Conservation (phyloP, 2,888 invertebrate genomes). For the Rambutsinella grinnellia region DNA sequence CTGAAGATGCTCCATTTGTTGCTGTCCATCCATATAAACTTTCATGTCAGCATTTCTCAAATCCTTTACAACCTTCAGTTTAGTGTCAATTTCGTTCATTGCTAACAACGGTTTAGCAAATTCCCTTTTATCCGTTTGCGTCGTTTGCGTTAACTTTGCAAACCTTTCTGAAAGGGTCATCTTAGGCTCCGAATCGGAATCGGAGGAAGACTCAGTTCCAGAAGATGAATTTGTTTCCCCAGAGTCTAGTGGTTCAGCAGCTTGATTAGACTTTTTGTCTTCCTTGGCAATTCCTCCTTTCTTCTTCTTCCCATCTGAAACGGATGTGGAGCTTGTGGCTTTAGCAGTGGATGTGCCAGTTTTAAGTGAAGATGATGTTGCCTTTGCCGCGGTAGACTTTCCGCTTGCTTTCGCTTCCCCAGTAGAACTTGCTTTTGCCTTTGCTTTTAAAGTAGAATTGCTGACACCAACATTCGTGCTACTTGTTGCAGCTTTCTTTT, state of each 20-base stretch:
- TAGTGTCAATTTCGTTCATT: constrained; percentile 64
- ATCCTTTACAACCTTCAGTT: constrained; percentile 64
- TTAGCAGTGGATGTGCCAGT: not conserved
- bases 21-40: constrained; percentile 54
- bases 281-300: not conserved
- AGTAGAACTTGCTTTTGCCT: not conserved
- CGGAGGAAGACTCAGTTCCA: constrained; percentile 72
- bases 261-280: not conserved
- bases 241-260: constrained; percentile 19
- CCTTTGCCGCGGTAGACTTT: not conserved
- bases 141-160: constrained; percentile 86
- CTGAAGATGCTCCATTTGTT: not conserved
- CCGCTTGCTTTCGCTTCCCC: constrained; percentile 6
- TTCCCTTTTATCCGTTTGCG: constrained; percentile 80
- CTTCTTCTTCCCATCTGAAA: not conserved
- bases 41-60: constrained; percentile 56
- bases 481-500: constrained; percentile 5
- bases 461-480: not conserved
- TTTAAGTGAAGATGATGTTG: not conserved
- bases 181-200: constrained; percentile 73
- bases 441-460: constrained; percentile 5
- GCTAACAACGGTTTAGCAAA: constrained; percentile 71
- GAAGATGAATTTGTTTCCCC: constrained; percentile 74
- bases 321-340: too few species aligned
- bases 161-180: constrained; percentile 87